phyloP scores from a whole-genome alignment of 2,797 vertebrate species.

The Coendou prehensilis region DNA sequence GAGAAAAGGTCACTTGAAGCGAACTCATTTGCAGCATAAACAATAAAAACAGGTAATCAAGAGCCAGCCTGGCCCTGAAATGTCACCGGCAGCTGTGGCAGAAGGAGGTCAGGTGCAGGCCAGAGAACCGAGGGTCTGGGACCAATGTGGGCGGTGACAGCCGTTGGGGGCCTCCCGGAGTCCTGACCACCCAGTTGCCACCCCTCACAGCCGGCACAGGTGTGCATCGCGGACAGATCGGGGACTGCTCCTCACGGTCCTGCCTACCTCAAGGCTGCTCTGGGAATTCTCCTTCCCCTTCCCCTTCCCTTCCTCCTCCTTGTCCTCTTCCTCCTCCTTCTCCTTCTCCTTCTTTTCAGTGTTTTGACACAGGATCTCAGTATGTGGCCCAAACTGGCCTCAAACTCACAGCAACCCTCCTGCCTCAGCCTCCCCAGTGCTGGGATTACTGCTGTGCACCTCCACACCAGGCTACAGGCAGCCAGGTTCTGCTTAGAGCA shows the following conservation, averaged over 20 bases:
- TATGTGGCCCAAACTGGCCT: background rate
- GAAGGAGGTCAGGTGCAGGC: background rate
- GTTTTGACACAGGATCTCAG: background rate
- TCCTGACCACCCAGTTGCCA: background rate
- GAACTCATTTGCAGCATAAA: background rate
- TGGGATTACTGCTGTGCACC: background rate
- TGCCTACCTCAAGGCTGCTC: background rate
- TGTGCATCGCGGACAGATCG: background rate
- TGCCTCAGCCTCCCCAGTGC: background rate
- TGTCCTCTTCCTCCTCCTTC: background rate
- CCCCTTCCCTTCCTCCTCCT: background rate
- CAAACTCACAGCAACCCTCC: background rate
- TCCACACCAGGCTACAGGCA: background rate
- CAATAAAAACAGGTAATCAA: constrained; percentile 17
- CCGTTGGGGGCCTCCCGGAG: background rate
- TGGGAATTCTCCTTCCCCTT: no score
- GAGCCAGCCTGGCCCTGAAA: background rate
- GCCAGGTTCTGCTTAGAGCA: background rate
- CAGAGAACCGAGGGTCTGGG: background rate
- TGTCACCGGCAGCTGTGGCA: background rate
- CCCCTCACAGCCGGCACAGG: rapidly evolving
- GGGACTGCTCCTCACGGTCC: background rate
- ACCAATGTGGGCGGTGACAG: rapidly evolving
- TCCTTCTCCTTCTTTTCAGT: background rate
- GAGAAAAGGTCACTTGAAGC: constrained; percentile 33